Evolutionary conservation across 2,888 invertebrate genomes (phyloP).

Genomic region (Apomyelois bistriatella): DNA sequence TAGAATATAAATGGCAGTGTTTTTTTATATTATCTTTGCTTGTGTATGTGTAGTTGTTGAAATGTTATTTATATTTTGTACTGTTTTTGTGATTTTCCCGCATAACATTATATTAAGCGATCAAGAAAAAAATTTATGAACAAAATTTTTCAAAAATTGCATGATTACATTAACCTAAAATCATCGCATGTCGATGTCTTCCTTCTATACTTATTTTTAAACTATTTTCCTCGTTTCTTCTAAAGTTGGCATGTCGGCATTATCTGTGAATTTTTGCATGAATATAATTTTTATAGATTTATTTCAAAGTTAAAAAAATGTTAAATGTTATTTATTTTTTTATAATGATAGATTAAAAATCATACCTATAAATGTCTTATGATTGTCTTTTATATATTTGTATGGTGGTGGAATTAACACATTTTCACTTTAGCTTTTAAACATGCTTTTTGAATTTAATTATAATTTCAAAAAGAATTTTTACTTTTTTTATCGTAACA

Average conservation of each 20-base stretch:
- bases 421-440: neutral
- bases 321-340: too few relatives aligned
- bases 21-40: slow-evolving; percentile 19
- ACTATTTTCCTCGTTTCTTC: neutral
- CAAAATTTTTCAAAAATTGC: slow-evolving; percentile 29
- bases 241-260: slow-evolving; percentile 20
- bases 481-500: neutral
- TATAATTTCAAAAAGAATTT: neutral
- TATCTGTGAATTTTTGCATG: slow-evolving; percentile 21
- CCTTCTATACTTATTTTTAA: slow-evolving; percentile 11
- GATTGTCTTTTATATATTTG: neutral
- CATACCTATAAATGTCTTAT: too few relatives aligned
- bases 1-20: slow-evolving; percentile 27
- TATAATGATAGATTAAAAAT: neutral
- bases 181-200: slow-evolving; percentile 23
- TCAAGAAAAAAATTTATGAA: slow-evolving; percentile 45
- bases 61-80: slow-evolving; percentile 10
- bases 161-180: slow-evolving; percentile 27
- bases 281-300: neutral
- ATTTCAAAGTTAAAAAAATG: neutral
- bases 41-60: slow-evolving; percentile 11
- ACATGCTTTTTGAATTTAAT: neutral
- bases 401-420: neutral
- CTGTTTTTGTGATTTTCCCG: slow-evolving; percentile 30
- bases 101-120: slow-evolving; percentile 65